Percentiles rank a stretch among this genome's conserved stretches.
phyloP scores from a whole-genome alignment of 2,888 invertebrate genomes.

The Spialia ferax region DNA sequence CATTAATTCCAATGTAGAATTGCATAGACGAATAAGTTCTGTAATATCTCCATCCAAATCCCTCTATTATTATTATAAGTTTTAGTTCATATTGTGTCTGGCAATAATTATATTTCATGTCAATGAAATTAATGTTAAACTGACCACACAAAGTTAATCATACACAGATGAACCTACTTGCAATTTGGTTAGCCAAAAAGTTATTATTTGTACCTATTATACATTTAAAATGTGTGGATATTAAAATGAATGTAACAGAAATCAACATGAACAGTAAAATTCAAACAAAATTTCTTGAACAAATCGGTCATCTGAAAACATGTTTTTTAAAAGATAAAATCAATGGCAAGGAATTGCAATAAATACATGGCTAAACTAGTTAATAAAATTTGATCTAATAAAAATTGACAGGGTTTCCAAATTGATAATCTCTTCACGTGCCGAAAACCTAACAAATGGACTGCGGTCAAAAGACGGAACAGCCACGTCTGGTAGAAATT shows the following conservation, averaged over 20 bases:
- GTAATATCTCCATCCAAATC: background rate
- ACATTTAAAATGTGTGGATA: too few relatives aligned
- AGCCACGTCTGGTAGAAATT: conserved; percentile 29
- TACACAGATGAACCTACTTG: too few relatives aligned
- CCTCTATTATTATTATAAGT: background rate
- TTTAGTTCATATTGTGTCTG: background rate
- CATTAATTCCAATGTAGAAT: background rate
- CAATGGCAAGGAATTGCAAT: too few relatives aligned
- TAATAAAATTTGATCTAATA: background rate
- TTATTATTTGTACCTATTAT: too few relatives aligned
- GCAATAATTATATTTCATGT: background rate
- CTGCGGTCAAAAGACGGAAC: conserved; percentile 25
- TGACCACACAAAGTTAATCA: too few relatives aligned
- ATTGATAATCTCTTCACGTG: background rate
- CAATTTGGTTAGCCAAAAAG: too few relatives aligned
- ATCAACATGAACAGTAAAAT: too few relatives aligned
- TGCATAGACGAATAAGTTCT: background rate
- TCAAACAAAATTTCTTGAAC: too few relatives aligned
- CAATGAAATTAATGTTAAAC: background rate
- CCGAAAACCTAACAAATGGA: conserved; percentile 6
- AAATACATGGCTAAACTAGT: too few relatives aligned
- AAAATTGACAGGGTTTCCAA: background rate
- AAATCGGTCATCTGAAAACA: too few relatives aligned
- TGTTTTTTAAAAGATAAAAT: too few relatives aligned
- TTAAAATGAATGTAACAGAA: too few relatives aligned